These are phyloP conservation scores for Orestias chungarensis DNA, from an alignment of 2,797 vertebrate genomes.

Conservation along the genomic window DNA sequence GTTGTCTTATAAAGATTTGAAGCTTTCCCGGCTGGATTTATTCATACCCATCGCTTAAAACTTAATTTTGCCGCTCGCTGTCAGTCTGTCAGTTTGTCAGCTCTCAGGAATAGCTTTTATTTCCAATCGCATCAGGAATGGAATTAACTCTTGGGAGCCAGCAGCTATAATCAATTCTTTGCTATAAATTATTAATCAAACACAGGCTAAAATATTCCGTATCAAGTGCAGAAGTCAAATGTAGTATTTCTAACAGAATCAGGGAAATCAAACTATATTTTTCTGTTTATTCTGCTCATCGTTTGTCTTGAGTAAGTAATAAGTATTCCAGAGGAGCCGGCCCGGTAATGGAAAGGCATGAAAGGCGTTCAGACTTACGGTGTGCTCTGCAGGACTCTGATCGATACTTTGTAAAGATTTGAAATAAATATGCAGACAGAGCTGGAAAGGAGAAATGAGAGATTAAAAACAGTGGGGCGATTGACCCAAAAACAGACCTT, in stretches of 20 bases:
- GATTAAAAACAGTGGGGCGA: conserved; percentile 20
- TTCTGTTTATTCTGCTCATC: conserved; percentile 51
- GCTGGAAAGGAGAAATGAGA: conserved; percentile 25
- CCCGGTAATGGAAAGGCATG: conserved; percentile 21
- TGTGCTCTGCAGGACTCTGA: conserved; percentile 53
- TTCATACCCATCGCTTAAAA: conserved; percentile 38
- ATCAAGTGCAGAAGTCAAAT: conserved; percentile 65
- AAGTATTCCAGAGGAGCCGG: conserved; percentile 23
- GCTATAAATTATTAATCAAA: conserved; percentile 72
- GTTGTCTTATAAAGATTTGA: conserved; percentile 35
- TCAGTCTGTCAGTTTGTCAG: conserved; percentile 55
- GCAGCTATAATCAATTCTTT: conserved; percentile 68
- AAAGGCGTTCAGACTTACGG: conserved; percentile 12
- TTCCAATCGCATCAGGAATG: conserved; percentile 59
- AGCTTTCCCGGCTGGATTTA: conserved; percentile 32
- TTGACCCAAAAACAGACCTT: conserved; percentile 27
- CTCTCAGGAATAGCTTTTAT: conserved; percentile 51
- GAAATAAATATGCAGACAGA: conserved; percentile 39
- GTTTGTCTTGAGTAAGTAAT: conserved; percentile 43
- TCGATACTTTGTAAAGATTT: conserved; percentile 68
- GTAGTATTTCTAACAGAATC: conserved; percentile 50
- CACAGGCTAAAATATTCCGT: conserved; percentile 65
- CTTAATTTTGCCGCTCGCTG: conserved; percentile 36
- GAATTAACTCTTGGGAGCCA: conserved; percentile 57
- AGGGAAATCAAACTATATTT: conserved; percentile 42